Evolutionary conservation across 2,797 vertebrate genomes (phyloP).

Genomic region (Cirrhinus molitorella): DNA sequence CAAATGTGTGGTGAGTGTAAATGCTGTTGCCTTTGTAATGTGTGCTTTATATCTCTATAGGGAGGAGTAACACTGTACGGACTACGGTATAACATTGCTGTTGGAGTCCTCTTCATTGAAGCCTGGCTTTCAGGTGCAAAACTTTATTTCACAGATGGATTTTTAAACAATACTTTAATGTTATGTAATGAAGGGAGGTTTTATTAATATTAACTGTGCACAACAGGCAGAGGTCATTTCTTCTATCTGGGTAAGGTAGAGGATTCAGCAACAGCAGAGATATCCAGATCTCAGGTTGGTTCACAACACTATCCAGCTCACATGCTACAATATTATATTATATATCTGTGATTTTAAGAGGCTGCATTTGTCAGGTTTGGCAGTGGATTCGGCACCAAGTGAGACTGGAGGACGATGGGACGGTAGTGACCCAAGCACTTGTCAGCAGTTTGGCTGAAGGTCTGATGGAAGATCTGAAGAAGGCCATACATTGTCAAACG

Average conservation of each 20-base stretch:
- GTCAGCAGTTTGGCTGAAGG: constrained; percentile 69
- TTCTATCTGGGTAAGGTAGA: constrained; percentile 82
- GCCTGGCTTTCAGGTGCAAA: constrained; percentile 83
- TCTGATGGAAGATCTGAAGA: constrained; percentile 67
- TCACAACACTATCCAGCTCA: background rate
- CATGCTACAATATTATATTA: background rate
- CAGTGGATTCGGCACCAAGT: constrained; percentile 81
- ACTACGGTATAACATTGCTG: constrained; percentile 80
- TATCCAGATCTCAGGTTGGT: constrained; percentile 82
- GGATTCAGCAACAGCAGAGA: constrained; percentile 83
- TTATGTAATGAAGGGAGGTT: background rate
- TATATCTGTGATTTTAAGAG: background rate
- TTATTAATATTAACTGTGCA: constrained; percentile 18
- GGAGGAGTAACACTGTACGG: constrained; percentile 80
- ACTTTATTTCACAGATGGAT: background rate
- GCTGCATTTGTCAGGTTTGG: constrained; percentile 73
- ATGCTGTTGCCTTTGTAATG: background rate
- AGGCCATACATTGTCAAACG: constrained; percentile 46
- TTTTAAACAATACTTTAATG: background rate
- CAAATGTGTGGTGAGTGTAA: background rate
- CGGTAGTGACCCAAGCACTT: constrained; percentile 71
- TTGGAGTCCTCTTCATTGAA: constrained; percentile 81
- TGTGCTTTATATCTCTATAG: constrained; percentile 60
- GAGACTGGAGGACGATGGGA: constrained; percentile 76
- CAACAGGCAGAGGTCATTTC: constrained; percentile 77